Conservation (phyloP, 23 tunicate species). For the Corella eumyota region DNA sequence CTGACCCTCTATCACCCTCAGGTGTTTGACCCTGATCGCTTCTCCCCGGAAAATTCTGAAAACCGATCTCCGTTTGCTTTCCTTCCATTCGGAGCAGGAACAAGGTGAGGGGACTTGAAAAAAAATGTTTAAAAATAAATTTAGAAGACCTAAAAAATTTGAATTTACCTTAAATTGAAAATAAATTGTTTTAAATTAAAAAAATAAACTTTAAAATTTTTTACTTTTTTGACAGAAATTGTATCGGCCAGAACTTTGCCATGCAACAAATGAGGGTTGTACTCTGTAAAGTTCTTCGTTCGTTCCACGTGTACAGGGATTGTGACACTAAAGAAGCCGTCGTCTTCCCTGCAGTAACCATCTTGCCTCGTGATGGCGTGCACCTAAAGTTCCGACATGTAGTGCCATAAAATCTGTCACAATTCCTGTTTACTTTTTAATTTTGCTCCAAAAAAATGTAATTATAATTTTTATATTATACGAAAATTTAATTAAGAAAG, state of each 20-base stretch:
- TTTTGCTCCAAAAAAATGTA: no score
- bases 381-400: not conserved
- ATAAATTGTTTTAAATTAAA: not conserved
- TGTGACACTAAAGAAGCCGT: not conserved
- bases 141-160: no score
- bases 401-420: no score
- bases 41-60: constrained; percentile 14
- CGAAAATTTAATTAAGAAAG: no score
- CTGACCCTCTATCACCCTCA: no score
- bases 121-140: not conserved
- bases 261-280: constrained; percentile 17
- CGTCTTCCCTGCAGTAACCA: constrained; percentile 1
- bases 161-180: not conserved
- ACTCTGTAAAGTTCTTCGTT: not conserved
- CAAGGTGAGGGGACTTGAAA: constrained; percentile 11
- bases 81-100: constrained; percentile 46
- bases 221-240: constrained; percentile 5
- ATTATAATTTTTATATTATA: no score
- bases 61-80: constrained; percentile 21
- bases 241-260: constrained; percentile 21
- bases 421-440: no score
- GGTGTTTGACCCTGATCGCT: constrained; percentile 51
- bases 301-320: constrained; percentile 3
- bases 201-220: not conserved
- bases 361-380: constrained; percentile 4